phyloP scores from a whole-genome alignment of 2,888 invertebrate genomes.

The Seladonia tumulorum region DNA sequence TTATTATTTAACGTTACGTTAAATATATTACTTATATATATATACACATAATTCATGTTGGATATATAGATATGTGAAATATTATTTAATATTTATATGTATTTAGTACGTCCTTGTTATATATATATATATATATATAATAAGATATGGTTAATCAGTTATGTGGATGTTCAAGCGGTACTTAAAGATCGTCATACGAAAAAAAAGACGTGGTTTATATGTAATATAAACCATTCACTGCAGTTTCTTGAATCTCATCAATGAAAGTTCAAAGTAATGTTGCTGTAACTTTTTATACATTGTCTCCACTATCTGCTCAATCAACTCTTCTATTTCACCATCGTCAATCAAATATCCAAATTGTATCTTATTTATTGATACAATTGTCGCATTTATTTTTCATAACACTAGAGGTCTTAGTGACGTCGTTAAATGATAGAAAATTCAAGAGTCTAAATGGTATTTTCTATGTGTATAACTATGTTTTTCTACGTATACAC shows the following conservation, averaged over 20 bases:
- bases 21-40: constrained; percentile 53
- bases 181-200: constrained; percentile 25
- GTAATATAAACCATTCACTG: constrained; percentile 33
- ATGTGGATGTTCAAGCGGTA: constrained; percentile 42
- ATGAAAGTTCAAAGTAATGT: constrained; percentile 47
- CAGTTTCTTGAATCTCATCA: constrained; percentile 35
- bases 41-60: constrained; percentile 57
- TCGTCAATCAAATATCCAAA: constrained; percentile 16
- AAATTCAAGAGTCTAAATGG: constrained; percentile 38
- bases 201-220: constrained; percentile 24
- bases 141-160: constrained; percentile 46
- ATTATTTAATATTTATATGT: constrained; percentile 73
- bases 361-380: constrained; percentile 37
- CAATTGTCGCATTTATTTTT: constrained; percentile 53
- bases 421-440: constrained; percentile 26
- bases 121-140: background rate
- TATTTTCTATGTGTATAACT: constrained; percentile 39
- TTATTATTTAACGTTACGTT: constrained; percentile 72
- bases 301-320: constrained; percentile 38
- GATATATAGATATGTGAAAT: constrained; percentile 61
- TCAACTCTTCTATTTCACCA: constrained; percentile 27
- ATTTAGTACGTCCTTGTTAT: constrained; percentile 58
- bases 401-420: constrained; percentile 9
- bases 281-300: constrained; percentile 60
- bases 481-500: constrained; percentile 36